Conservation (phyloP, 2,888 invertebrate genomes). For the Yponomeuta plumbellus region DNA sequence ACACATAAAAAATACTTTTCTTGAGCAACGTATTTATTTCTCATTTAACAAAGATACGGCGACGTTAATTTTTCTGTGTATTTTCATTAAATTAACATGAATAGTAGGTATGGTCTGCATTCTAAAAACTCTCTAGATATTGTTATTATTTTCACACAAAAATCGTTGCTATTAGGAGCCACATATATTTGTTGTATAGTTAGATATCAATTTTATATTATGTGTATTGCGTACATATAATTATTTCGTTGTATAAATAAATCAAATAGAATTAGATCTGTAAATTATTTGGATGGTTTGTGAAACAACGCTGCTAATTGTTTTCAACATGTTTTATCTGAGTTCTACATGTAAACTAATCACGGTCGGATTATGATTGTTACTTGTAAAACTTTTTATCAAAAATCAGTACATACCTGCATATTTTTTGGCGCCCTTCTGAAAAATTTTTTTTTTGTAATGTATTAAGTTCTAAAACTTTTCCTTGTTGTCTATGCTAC, state of each 20-base stretch:
- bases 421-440: too few species aligned
- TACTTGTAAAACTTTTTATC: too few species aligned
- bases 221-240: constrained; percentile 52
- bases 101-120: constrained; percentile 32
- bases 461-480: not conserved
- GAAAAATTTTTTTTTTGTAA: constrained; percentile 31
- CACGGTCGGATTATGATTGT: too few species aligned
- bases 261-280: constrained; percentile 66
- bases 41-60: not conserved
- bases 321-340: constrained; percentile 16
- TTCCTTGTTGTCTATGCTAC: constrained; percentile 3
- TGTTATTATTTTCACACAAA: constrained; percentile 55
- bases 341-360: constrained; percentile 27
- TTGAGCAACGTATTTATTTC: not conserved
- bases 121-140: constrained; percentile 50
- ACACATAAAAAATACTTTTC: constrained; percentile 9
- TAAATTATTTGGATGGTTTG: constrained; percentile 36
- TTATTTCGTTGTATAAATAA: constrained; percentile 66
- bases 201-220: constrained; percentile 69
- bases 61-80: not conserved
- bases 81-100: not conserved
- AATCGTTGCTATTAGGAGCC: constrained; percentile 40
- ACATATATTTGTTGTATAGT: constrained; percentile 50
- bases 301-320: constrained; percentile 18
- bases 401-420: too few species aligned